These are phyloP conservation scores for Lasioglossum oenotherae DNA, from an alignment of 2,888 invertebrate species.

Conservation along the genomic window DNA sequence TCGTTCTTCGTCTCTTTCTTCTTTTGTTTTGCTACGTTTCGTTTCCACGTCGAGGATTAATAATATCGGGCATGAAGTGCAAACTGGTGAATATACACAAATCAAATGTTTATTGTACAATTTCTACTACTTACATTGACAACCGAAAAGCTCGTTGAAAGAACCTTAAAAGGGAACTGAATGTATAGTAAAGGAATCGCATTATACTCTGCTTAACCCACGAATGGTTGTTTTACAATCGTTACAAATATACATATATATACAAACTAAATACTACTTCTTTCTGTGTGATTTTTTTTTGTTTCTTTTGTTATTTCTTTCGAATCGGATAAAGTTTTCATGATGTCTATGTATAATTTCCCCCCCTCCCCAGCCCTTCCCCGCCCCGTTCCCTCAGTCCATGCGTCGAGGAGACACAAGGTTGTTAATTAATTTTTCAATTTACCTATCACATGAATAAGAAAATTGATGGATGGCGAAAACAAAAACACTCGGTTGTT, in stretches of 20 bases:
- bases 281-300: constrained; percentile 6
- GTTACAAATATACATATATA: constrained; percentile 76
- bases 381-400: background rate
- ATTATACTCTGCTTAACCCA: constrained; percentile 68
- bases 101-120: constrained; percentile 77
- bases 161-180: constrained; percentile 70
- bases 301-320: constrained; percentile 22
- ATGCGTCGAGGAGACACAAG: constrained; percentile 34
- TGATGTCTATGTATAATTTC: constrained; percentile 48
- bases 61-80: constrained; percentile 75
- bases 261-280: constrained; percentile 73
- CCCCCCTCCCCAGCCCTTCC: constrained; percentile 7
- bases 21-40: constrained; percentile 11
- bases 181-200: constrained; percentile 65
- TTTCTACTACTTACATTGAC: constrained; percentile 78
- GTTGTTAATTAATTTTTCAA: constrained; percentile 24
- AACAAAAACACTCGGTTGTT: constrained; percentile 66
- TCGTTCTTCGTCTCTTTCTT: constrained; percentile 42
- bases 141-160: constrained; percentile 76
- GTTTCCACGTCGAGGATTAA: constrained; percentile 67
- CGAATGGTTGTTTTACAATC: constrained; percentile 73
- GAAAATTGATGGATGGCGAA: constrained; percentile 67
- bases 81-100: constrained; percentile 75
- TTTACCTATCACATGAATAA: constrained; percentile 55
- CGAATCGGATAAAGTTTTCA: constrained; percentile 65